Evolutionary conservation across 37 sponge, comb jelly and placozoan species (phyloP), one percentile per base, ranked within the genome.

Genomic region (Geodia barretti): DNA sequence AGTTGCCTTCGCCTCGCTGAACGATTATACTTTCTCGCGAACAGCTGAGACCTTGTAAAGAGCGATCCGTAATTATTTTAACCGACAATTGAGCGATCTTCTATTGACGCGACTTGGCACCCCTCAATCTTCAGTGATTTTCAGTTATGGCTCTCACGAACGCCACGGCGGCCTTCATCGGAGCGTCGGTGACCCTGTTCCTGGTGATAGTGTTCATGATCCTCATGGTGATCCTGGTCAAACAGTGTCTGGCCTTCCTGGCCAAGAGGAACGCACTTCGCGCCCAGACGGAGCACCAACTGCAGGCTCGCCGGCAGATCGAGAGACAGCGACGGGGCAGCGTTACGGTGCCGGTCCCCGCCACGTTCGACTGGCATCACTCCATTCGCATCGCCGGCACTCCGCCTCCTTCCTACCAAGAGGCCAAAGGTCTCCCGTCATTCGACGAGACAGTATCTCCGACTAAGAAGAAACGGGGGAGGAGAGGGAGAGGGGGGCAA

Each of bases 351-450:
- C 86, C 93, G 0, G 85, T 88, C 21, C 67, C 71, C 25, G 88
- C 93, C 23, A 88, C 93, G 0, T 92, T 88, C 77, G 86, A 92
- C 86, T 92, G 93, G 93, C 93, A 88, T 39, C 93, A 92, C 43
- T 85, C 89, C 28, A 88, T 92, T 1, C 63, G 89, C 1, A 92
- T 92, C 21, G 89, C 71, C 0, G 93, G 93, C 14, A 84, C 89
- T 4, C 89, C 89, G 0, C 93, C 93, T 28, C 93, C 93, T 0
- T 68, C 74, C 24, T 92, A 92, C 39, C 63, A 8, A 7, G 93
- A 92, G 39, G 93, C 93, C 26, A 84, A 92, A 54, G 58, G 84
- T 9, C 63, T 92, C 24, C 93, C 90, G 0, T 17, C 80, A 0
- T 33, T 84, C 32, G 85, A 84, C 7, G 75, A 74, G 37, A 68